Evolutionary conservation across 1,140 invertebrate species (phyloP), one percentile per base, ranked within the genome.

Genomic region (Temnothorax nylanderi): DNA sequence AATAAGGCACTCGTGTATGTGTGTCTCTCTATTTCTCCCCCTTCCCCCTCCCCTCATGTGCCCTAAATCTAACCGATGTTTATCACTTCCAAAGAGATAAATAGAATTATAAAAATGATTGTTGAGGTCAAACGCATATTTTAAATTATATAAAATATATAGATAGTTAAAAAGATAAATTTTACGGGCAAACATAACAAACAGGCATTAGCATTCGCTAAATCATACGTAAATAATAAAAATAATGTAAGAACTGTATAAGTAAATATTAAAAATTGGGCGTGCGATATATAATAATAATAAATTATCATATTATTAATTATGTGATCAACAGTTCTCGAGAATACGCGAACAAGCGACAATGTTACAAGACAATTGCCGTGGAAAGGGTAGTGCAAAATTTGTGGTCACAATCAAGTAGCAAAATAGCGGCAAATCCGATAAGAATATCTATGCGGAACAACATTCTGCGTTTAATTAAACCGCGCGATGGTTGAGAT

Each of bases 391-490:
- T 1, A 41, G 8, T 18, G 3, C 56, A 16, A 18, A 32, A 75
- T 84, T 75, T 75, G 62, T 49, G n/a, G 16, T 87, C 41, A 16
- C 56, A 44, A 11, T 49, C 21, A 72, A 62, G 56, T 54, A 58
- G 21, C n/a, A 34, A 64, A 62, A 62, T 41, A 56, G 62, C 32
- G 8, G n/a, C 26, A 71, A 81, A 82, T 86, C 77, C 44, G 77
- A 69, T 86, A 81, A 80, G 77, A 60, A 21, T 41, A 49, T 49
- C 32, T 51, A 74, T 41, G 51, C 56, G 21, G n/a, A 58, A 41
- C 26, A 69, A 69, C 62, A 71, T 71, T 81, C 16, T 37, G 13
- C 54, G 77, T 81, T 86, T 82, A 82, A 86, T 86, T 86, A 86
- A 72, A 86, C 65, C 34, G 21, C 41, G 44, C 58, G 44, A 51